Evolutionary conservation across 2,888 invertebrate genomes (phyloP), one percentile per base, ranked within the genome.

Genomic region (Drosophila cognata): DNA sequence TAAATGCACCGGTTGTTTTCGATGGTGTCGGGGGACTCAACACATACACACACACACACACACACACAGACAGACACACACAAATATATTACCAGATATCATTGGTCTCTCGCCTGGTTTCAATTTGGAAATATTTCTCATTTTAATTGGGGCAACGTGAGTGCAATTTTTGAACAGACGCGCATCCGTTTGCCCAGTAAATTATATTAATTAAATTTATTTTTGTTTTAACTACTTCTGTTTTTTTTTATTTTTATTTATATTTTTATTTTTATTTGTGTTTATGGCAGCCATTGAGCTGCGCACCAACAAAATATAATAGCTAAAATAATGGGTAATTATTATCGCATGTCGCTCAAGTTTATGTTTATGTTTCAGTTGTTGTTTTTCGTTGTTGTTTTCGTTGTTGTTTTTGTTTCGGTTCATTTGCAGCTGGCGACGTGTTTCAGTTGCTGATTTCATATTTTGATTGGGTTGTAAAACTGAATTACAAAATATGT

Each of bases 401-500:
- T 53, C 13, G n/a, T 21, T 46, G 31, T 28, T 59, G 16, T 55
- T 59, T 29, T 51, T 25, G 46, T 5, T 25, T 55, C 51, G 46
- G 52, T 74, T 74, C 61, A 75, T 75, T 75, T 76, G 58, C 67
- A 67, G 57, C 64, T 75, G 46, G 55, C 68, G 59, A 74, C 63
- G 74, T 74, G 67, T 63, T 62, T 56, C 59, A 43, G 31, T 62
- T 52, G 60, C 61, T 52, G 71, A 64, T 70, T 70, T 62, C 55
- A 62, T 63, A 53, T 66, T 66, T 56, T 51, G 75, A 76, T 76
- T 75, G 77, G 33, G 21, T 29, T 70, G 79, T 74, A 74, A 79
- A 74, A 77, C 36, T 74, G 61, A 79, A 78, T 78, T 75, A 71
- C 80, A 53, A 78, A 75, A 65, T 77, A 79, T 66, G 75, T 79